Conservation (phyloP, 2,797 vertebrate genomes). For the Brachymystax lenok region DNA sequence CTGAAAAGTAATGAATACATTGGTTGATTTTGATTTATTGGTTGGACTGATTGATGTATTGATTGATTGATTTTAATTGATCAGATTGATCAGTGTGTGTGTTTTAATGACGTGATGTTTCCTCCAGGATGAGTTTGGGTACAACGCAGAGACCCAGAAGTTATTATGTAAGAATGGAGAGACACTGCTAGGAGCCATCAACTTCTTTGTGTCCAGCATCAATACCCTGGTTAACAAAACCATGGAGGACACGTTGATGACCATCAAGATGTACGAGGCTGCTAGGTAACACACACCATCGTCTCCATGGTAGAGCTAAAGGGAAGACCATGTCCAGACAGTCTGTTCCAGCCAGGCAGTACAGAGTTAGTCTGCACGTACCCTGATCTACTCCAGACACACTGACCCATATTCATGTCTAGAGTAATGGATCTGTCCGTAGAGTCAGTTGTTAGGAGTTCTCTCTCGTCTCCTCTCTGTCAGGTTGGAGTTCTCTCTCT, state of each 20-base stretch:
- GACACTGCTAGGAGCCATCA: conserved; percentile 92
- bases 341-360: neutral
- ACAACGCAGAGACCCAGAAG: conserved; percentile 96
- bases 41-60: no score
- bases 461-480: neutral
- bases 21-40: no score
- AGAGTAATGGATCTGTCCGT: no score
- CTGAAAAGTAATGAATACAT: no score
- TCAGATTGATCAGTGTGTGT: neutral
- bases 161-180: conserved; percentile 96
- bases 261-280: conserved; percentile 93
- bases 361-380: neutral
- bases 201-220: conserved; percentile 98
- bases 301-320: neutral
- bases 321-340: neutral
- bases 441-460: no score
- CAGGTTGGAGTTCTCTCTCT: no score
- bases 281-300: conserved; percentile 74
- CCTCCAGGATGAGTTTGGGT: conserved; percentile 93
- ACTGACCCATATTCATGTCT: no score
- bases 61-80: no score
- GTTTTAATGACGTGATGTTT: neutral
- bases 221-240: conserved; percentile 97
- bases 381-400: no score
- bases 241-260: conserved; percentile 97